Conservation (phyloP, 2,888 invertebrate genomes). For the Archaeoteleia sp. region DNA sequence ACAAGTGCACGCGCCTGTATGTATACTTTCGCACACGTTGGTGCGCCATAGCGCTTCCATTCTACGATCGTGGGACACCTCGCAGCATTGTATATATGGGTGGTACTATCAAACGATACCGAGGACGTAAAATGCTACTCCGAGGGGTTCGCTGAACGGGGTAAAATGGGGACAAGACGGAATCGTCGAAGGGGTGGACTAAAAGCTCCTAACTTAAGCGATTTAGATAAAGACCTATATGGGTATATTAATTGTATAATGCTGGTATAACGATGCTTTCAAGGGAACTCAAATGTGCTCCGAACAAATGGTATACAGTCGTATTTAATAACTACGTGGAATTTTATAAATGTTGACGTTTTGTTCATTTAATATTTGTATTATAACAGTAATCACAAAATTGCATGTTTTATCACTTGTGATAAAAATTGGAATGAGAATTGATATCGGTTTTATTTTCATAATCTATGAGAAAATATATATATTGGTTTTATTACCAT, state of each 20-base stretch:
- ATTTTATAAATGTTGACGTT: too few relatives aligned
- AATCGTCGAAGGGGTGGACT: conserved; percentile 59
- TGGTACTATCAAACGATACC: conserved; percentile 28
- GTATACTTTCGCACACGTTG: not conserved
- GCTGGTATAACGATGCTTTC: conserved; percentile 48
- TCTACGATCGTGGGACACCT: conserved; percentile 13
- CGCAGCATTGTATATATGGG: conserved; percentile 13
- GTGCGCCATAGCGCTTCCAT: conserved; percentile 7
- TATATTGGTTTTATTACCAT: too few relatives aligned
- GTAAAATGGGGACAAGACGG: conserved; percentile 52
- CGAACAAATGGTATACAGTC: conserved; percentile 25
- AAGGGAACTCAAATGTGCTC: conserved; percentile 23
- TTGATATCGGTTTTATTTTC: too few relatives aligned
- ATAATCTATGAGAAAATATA: too few relatives aligned
- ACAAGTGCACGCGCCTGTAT: conserved; percentile 1
- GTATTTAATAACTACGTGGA: too few relatives aligned
- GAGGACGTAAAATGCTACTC: conserved; percentile 40
- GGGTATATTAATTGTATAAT: conserved; percentile 61
- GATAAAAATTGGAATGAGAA: too few relatives aligned
- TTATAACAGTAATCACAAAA: too few relatives aligned
- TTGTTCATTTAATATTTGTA: too few relatives aligned
- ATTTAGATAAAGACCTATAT: conserved; percentile 61
- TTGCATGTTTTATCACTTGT: too few relatives aligned
- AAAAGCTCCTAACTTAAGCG: conserved; percentile 63
- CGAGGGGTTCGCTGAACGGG: conserved; percentile 47